phyloP scores from a whole-genome alignment of 2,888 invertebrate species.

The Endotricha flammealis region DNA sequence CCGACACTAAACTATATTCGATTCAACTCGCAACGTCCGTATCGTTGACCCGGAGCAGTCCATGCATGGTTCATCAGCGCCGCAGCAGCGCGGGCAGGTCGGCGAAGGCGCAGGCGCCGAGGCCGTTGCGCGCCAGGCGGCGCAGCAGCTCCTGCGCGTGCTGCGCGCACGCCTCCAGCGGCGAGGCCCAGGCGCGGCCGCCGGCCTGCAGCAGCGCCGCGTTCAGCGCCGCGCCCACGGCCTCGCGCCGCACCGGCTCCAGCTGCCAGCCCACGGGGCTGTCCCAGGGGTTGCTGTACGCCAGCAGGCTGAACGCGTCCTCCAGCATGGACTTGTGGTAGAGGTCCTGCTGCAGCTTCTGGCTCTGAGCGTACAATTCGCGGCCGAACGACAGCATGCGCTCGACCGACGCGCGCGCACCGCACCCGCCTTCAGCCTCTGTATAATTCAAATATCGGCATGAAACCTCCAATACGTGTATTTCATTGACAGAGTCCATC shows the following conservation, averaged over 20 bases:
- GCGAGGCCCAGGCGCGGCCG: constrained; percentile 92
- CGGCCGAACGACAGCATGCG: constrained; percentile 96
- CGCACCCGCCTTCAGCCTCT: constrained; percentile 60
- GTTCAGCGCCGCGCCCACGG: constrained; percentile 96
- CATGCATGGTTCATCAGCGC: constrained; percentile 73
- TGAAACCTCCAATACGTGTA: too few species aligned
- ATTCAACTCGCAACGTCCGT: constrained; percentile 48
- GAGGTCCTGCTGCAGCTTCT: constrained; percentile 86
- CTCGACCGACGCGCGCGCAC: constrained; percentile 90
- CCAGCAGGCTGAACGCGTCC: constrained; percentile 98
- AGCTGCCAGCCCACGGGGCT: constrained; percentile 98
- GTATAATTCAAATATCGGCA: too few species aligned
- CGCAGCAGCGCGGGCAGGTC: constrained; percentile 90
- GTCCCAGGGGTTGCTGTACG: constrained; percentile 98
- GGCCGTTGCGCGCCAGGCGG: constrained; percentile 92
- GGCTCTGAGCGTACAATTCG: constrained; percentile 94
- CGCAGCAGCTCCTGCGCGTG: constrained; percentile 93
- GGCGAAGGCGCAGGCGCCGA: constrained; percentile 97
- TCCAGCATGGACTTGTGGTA: constrained; percentile 95
- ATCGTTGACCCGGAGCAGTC: constrained; percentile 43
- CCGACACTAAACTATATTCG: constrained; percentile 44
- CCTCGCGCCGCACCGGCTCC: constrained; percentile 95
- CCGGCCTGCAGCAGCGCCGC: constrained; percentile 81
- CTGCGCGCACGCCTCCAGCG: constrained; percentile 93
- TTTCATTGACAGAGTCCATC: too few species aligned